Conservation (phyloP, 2,888 invertebrate genomes). For the Siphlonurus alternatus region DNA sequence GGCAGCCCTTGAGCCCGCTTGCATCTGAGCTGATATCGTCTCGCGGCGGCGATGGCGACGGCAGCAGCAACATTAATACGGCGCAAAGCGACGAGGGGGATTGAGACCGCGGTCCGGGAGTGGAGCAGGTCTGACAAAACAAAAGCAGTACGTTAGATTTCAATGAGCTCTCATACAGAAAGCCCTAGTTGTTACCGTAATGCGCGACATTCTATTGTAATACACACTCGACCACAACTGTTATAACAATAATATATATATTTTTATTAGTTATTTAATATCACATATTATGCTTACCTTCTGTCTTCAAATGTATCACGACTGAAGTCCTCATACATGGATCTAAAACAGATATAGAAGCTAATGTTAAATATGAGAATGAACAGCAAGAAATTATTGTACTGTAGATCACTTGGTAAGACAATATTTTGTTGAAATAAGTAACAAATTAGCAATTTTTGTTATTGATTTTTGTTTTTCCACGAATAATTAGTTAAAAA, state of each 20-base stretch:
- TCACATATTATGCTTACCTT: slow-evolving; percentile 35
- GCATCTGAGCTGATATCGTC: neutral
- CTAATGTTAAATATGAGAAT: slow-evolving; percentile 16
- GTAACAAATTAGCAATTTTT: too few species aligned
- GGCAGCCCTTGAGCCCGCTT: neutral
- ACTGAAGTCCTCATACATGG: slow-evolving; percentile 77
- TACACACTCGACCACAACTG: too few species aligned
- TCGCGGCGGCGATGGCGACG: neutral
- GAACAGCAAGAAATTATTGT: neutral
- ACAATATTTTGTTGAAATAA: neutral
- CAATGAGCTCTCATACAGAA: neutral
- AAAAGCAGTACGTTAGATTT: neutral
- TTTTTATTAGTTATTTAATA: too few species aligned
- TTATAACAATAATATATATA: too few species aligned
- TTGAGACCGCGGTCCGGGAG: neutral
- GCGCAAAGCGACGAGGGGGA: neutral
- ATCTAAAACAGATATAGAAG: slow-evolving; percentile 30
- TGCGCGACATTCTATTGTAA: too few species aligned
- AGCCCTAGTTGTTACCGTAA: too few species aligned
- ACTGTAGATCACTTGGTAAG: neutral
- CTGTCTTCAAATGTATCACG: slow-evolving; percentile 77
- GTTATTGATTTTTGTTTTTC: too few species aligned
- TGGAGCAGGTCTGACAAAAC: neutral
- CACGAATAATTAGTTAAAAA: too few species aligned
- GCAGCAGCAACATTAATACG: neutral